Evolutionary conservation across 2,113 vertebrate species (phyloP).

Genomic region (Equus przewalskii): DNA sequence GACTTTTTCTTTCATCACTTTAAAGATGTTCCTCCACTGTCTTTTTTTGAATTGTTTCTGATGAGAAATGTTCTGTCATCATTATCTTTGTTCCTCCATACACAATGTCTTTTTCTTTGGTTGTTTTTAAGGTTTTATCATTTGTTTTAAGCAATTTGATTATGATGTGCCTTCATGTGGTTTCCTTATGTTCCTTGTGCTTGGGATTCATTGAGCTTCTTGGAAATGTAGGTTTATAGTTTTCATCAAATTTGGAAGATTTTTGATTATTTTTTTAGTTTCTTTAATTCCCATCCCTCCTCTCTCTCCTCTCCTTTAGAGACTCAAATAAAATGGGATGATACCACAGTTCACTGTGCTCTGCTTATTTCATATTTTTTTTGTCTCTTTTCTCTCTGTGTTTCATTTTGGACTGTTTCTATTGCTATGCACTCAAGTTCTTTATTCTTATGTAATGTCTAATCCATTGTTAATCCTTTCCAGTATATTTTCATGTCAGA

Average conservation of each 20-base stretch:
- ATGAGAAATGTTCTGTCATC: neutral
- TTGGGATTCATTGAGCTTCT: neutral
- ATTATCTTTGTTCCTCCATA: neutral
- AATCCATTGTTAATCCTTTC: neutral
- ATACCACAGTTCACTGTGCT: neutral
- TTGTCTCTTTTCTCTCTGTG: neutral
- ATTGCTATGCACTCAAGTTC: neutral
- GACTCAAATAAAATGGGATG: neutral
- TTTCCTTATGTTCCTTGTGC: neutral
- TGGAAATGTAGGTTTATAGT: slow-evolving; percentile 16
- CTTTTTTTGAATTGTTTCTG: neutral
- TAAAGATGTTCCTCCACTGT: neutral
- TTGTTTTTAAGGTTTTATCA: neutral
- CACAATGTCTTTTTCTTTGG: neutral
- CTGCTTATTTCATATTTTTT: neutral
- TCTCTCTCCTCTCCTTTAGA: neutral
- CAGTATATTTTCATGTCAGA: neutral
- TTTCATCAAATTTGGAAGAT: neutral
- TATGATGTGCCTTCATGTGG: neutral
- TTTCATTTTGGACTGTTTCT: neutral
- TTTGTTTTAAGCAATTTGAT: neutral
- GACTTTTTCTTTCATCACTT: neutral
- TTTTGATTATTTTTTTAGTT: neutral
- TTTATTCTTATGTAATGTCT: neutral
- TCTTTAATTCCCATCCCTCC: neutral